Conservation (phyloP, 2,797 vertebrate species). For the Eleutherodactylus coqui region DNA sequence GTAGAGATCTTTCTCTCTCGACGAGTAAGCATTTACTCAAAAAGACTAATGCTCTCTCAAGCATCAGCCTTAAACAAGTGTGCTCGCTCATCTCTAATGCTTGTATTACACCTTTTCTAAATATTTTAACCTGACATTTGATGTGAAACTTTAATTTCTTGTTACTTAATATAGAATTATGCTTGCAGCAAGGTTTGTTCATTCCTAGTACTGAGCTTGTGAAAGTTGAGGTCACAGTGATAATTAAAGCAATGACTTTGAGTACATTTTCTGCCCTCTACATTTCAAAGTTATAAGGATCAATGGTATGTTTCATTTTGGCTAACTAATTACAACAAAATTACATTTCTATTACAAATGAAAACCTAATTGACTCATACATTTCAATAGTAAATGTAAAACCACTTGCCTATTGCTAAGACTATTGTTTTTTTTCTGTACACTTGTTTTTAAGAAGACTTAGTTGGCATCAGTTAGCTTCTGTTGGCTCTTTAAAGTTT, state of each 20-base stretch:
- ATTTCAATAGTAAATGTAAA: background rate
- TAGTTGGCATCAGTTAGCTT: background rate
- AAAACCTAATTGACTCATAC: background rate
- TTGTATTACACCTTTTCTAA: conserved; percentile 5
- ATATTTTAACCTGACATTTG: conserved; percentile 25
- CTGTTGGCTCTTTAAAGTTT: background rate
- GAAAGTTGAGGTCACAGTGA: conserved; percentile 22
- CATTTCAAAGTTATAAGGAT: conserved; percentile 30
- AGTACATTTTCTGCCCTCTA: background rate
- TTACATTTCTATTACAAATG: background rate
- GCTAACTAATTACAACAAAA: background rate
- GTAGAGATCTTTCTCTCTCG: no score
- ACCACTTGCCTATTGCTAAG: background rate
- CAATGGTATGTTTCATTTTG: background rate
- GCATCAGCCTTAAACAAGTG: no score
- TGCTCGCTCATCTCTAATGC: no score
- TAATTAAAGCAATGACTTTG: conserved; percentile 50
- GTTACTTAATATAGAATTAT: conserved; percentile 51
- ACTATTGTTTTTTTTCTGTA: background rate
- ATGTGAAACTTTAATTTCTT: conserved; percentile 31
- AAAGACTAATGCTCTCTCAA: no score
- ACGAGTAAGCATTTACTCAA: no score
- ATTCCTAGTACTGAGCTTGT: conserved; percentile 7
- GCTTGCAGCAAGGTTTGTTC: conserved; percentile 50
- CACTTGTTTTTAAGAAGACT: background rate